Evolutionary conservation across 2,113 vertebrate species (phyloP), one percentile per base, ranked within the genome.

Genomic region (Cheilinus undulatus): DNA sequence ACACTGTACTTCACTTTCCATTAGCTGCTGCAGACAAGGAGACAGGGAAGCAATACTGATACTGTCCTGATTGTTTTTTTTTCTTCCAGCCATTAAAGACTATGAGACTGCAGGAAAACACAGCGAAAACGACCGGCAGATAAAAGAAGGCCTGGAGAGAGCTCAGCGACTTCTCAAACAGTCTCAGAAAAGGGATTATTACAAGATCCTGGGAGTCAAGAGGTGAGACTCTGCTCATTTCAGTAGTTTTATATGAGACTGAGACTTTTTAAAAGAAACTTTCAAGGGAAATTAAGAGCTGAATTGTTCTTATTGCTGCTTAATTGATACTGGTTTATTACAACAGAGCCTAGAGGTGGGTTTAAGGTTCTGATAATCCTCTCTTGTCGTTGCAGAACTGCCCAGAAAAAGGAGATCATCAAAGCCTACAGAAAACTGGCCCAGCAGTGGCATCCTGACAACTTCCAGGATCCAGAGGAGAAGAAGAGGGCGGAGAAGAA

Each of bases 161-260:
- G 97, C 97, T 50, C 96, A 99, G 79, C 93, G 93, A 69, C 95
- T 99, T 53, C 80, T 98, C 83, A 99, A 98, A 83, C 97, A 99
- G 87, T 98, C 97, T 0, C 94, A 96, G 91, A 98, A 96, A 86
- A 95, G 94, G 82, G 98, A 99, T 90, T 99, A 99, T 84, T 99
- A 99, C 79, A 99, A 99, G 93, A 99, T 99, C 85, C 89, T 99
- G 26, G 98, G 98, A 71, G 97, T 99, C 45, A 99, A 99, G 94
- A 97, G 97, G 98, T 99, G 73, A 89, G 82, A 42, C 78, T 75
- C 36, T 2, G 28, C 13, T 27, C 30, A 23, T 19, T 28, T 42
- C 4, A 22, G 38, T 36, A 4, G 34, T 17, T 20, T 26, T 50
- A 3, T 53, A 28, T 11, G 14, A 26, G 48, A 59, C 11, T 12